Evolutionary conservation across 2,888 invertebrate genomes (phyloP).

Genomic region (Melieria picta): DNA sequence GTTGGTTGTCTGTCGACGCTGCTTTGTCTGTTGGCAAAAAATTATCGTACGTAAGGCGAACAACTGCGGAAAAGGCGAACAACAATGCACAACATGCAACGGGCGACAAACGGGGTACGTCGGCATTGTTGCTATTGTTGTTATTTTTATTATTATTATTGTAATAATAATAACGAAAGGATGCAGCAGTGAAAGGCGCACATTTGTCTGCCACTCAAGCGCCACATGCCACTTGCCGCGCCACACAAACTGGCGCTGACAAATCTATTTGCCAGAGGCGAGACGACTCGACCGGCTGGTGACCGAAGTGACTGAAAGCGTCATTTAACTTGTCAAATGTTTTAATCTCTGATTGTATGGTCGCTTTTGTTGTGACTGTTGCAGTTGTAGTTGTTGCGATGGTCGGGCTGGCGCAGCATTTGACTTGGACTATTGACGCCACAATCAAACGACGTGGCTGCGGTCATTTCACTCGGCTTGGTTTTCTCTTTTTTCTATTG

Average conservation of each 20-base stretch:
- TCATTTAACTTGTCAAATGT: slow-evolving; percentile 24
- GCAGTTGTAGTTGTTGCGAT: neutral
- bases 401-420: neutral
- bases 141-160: slow-evolving; percentile 22
- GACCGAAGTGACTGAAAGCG: neutral
- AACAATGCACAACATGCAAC: slow-evolving; percentile 18
- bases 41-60: neutral
- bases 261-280: too few species aligned
- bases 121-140: neutral
- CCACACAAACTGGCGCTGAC: neutral
- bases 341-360: slow-evolving; percentile 21
- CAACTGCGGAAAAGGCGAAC: slow-evolving; percentile 8
- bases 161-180: slow-evolving; percentile 30
- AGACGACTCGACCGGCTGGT: too few species aligned
- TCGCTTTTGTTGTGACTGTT: neutral
- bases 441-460: too few species aligned
- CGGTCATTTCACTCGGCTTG: too few species aligned
- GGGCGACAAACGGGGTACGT: slow-evolving; percentile 10
- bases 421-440: too few species aligned
- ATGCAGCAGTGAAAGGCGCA: slow-evolving; percentile 2
- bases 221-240: neutral
- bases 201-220: neutral
- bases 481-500: too few species aligned
- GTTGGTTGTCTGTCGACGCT: too few species aligned
- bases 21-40: too few species aligned